Evolutionary conservation across 30 jellyfish, hydroid and myxozoan species (phyloP).

Genomic region (Pelagia noctiluca): DNA sequence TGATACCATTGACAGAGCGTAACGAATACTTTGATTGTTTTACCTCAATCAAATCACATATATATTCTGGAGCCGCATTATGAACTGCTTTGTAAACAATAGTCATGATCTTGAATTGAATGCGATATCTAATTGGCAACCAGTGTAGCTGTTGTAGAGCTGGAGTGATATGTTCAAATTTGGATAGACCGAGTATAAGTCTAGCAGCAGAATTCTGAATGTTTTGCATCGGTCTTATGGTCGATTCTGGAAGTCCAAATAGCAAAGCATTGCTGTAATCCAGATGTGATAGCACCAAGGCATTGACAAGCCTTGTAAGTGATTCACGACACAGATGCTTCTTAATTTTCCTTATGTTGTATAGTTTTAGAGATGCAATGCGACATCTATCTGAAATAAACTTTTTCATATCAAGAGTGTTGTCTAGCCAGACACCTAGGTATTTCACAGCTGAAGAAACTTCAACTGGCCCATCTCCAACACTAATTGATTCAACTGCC

Average conservation of each 20-base stretch:
- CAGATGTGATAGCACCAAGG: slow-evolving; percentile 43
- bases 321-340: slow-evolving; percentile 51
- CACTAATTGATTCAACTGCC: slow-evolving; percentile 39
- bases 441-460: slow-evolving; percentile 45
- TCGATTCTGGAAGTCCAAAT: slow-evolving; percentile 47
- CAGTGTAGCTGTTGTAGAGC: slow-evolving; percentile 52
- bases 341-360: slow-evolving; percentile 39
- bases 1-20: no score
- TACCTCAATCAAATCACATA: slow-evolving; percentile 29
- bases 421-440: slow-evolving; percentile 51
- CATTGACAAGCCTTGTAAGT: slow-evolving; percentile 30
- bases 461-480: slow-evolving; percentile 51
- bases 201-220: slow-evolving; percentile 31
- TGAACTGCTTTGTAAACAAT: slow-evolving; percentile 33
- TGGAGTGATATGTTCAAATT: slow-evolving; percentile 33
- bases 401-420: slow-evolving; percentile 36
- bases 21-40: no score
- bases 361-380: slow-evolving; percentile 49
- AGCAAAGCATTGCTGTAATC: slow-evolving; percentile 58
- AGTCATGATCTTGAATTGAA: slow-evolving; percentile 35
- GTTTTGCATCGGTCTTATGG: slow-evolving; percentile 36
- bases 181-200: slow-evolving; percentile 36
- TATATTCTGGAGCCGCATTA: slow-evolving; percentile 34
- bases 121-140: no score
- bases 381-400: slow-evolving; percentile 47